These are phyloP conservation scores for Nemoura dubitans DNA, from an alignment of 2,888 invertebrate species.

Conservation along the genomic window DNA sequence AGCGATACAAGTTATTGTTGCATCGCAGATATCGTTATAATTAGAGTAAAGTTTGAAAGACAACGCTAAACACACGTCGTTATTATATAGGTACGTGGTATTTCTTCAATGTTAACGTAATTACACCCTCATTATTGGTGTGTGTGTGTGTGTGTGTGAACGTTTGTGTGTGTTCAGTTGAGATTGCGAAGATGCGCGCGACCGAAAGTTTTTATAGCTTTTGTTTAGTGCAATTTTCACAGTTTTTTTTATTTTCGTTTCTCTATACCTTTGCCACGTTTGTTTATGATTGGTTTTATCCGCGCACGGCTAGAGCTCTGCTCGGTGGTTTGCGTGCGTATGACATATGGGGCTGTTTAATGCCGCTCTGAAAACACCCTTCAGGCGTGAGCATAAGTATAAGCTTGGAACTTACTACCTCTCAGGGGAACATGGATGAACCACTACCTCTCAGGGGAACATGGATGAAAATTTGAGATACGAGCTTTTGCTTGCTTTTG, in stretches of 20 bases:
- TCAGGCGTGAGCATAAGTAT: background rate
- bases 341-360: background rate
- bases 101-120: background rate
- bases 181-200: background rate
- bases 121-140: background rate
- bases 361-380: background rate
- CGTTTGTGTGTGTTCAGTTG: background rate
- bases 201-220: background rate
- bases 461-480: constrained; percentile 1
- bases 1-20: background rate
- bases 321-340: background rate
- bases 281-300: background rate
- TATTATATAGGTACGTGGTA: background rate
- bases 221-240: background rate
- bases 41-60: constrained; percentile 5
- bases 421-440: background rate
- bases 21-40: background rate
- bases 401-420: background rate
- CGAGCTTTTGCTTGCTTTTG: background rate
- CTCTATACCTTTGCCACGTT: background rate
- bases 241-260: background rate
- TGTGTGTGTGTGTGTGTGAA: background rate
- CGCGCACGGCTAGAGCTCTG: background rate
- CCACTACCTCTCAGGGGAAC: background rate
- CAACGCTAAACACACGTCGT: background rate